Evolutionary conservation across 2,797 vertebrate species (phyloP).

Genomic region (Parauchenoglanis punctatus): DNA sequence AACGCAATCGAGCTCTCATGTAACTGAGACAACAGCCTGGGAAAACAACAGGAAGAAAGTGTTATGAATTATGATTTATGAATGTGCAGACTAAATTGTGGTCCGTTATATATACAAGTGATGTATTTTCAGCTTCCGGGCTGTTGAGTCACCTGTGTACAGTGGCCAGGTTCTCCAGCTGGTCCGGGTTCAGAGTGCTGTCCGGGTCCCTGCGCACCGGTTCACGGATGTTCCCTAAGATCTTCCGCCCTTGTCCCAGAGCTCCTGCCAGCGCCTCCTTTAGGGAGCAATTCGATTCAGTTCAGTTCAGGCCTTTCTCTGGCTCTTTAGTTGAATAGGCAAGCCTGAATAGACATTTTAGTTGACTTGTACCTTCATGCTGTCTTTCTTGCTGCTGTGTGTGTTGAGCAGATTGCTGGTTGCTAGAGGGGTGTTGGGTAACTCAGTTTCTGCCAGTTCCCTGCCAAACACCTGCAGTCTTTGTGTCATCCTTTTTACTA

Average conservation of each 20-base stretch:
- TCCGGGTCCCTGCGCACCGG: slow-evolving; percentile 81
- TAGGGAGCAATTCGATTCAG: not conserved
- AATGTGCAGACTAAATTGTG: not conserved
- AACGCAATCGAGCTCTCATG: slow-evolving; percentile 90
- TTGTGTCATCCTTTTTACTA: slow-evolving; percentile 94
- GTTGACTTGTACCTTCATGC: slow-evolving; percentile 83
- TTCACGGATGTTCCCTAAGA: slow-evolving; percentile 86
- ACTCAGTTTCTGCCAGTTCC: slow-evolving; percentile 93
- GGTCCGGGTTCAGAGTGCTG: slow-evolving; percentile 88
- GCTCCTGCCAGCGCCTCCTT: slow-evolving; percentile 86
- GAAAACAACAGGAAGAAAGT: not conserved
- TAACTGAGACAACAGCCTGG: slow-evolving; percentile 88
- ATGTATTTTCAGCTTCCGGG: not conserved
- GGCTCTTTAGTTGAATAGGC: not conserved
- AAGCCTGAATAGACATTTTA: not conserved
- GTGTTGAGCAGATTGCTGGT: slow-evolving; percentile 81
- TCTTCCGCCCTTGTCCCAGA: slow-evolving; percentile 79
- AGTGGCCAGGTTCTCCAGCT: slow-evolving; percentile 90
- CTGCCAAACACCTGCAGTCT: slow-evolving; percentile 90
- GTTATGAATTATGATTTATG: too few species aligned
- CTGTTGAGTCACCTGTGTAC: slow-evolving; percentile 83
- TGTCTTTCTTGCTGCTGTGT: slow-evolving; percentile 85
- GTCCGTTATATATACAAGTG: not conserved
- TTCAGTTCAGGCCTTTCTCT: not conserved
- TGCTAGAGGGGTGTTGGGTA: slow-evolving; percentile 87